These are phyloP conservation scores for Calcarius lapponicus DNA, from an alignment of 2,797 vertebrate species.

Conservation along the genomic window DNA sequence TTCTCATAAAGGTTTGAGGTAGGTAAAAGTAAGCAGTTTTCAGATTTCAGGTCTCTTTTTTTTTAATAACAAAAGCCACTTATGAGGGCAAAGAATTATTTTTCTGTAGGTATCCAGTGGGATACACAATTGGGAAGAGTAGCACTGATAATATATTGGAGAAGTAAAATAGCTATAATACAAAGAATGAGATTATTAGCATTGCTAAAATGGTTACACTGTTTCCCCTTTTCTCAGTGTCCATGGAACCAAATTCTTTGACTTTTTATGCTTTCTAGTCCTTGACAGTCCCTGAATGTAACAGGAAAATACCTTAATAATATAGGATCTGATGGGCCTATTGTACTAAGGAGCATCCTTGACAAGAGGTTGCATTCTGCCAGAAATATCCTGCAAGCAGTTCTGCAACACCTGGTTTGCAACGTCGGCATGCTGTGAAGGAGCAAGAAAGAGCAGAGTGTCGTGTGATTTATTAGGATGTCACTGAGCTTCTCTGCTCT, in stretches of 20 bases:
- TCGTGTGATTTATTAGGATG: not conserved
- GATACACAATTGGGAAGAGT: not conserved
- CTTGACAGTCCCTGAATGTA: not conserved
- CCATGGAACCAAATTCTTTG: not conserved
- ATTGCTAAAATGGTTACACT: not conserved
- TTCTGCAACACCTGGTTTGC: not conserved
- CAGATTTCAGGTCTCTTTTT: not conserved
- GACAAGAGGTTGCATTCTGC: not conserved
- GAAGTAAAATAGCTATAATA: not conserved
- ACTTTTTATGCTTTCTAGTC: not conserved
- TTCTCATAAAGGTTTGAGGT: not conserved
- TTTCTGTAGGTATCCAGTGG: not conserved
- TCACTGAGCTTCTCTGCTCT: not conserved
- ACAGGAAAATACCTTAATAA: not conserved
- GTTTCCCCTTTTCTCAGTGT: not conserved
- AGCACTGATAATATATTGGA: not conserved
- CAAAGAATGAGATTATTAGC: not conserved
- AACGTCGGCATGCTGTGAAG: not conserved
- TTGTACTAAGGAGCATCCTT: not conserved
- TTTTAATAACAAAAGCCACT: not conserved
- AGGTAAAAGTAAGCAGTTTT: not conserved
- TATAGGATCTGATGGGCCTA: not conserved
- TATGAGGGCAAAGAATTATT: not conserved
- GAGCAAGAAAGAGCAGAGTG: not conserved
- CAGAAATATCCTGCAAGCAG: not conserved